phyloP scores from a whole-genome alignment of 2,113 vertebrate species.

The Antechinus stuartii region DNA sequence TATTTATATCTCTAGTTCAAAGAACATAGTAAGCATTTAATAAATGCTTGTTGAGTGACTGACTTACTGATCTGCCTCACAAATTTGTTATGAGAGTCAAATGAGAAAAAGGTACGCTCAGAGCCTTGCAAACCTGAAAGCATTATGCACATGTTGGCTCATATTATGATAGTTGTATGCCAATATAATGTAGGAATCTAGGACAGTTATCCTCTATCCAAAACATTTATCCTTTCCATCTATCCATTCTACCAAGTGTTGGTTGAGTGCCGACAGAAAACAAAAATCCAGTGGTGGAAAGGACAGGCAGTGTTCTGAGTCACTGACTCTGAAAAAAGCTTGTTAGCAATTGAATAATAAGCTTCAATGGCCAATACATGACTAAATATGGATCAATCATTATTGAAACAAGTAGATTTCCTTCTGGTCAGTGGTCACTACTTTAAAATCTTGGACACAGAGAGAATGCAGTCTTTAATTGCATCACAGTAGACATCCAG shows the following conservation, averaged over 20 bases:
- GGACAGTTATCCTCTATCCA: conserved; percentile 60
- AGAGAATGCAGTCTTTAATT: background rate
- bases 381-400: background rate
- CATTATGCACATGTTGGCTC: background rate
- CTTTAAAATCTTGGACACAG: background rate
- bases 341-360: conserved; percentile 52
- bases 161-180: background rate
- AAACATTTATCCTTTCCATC: conserved; percentile 12
- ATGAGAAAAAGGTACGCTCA: background rate
- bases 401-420: conserved; percentile 2
- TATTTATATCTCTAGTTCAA: background rate
- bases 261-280: conserved; percentile 10
- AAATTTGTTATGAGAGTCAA: background rate
- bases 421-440: background rate
- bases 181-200: conserved; percentile 49
- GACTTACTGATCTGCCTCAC: background rate
- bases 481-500: background rate
- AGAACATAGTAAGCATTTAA: background rate
- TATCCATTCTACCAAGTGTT: background rate
- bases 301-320: conserved; percentile 26
- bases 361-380: background rate
- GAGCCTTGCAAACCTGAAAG: background rate
- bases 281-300: conserved; percentile 21
- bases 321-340: conserved; percentile 61
- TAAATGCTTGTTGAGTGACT: background rate